phyloP scores from a whole-genome alignment of 2,113 vertebrate genomes.

The Enhydra lutris region DNA sequence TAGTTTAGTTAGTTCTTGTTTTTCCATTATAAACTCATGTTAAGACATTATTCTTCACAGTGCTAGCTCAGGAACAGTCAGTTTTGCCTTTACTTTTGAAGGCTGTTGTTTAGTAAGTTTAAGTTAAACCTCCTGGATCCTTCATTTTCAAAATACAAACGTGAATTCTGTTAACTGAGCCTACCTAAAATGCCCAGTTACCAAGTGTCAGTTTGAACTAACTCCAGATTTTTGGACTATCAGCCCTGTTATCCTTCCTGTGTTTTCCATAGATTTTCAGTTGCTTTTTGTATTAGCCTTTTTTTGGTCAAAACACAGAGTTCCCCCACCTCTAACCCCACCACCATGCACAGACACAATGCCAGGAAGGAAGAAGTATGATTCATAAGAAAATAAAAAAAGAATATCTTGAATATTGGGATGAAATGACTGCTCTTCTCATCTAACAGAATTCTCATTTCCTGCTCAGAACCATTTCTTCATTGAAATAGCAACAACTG shows the following conservation, averaged over 20 bases:
- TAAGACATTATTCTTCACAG: not conserved
- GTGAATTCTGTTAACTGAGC: not conserved
- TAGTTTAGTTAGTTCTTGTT: not conserved
- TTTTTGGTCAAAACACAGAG: not conserved
- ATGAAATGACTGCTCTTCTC: conserved; percentile 4
- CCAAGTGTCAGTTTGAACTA: not conserved
- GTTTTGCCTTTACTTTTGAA: conserved; percentile 14
- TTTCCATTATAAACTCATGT: not conserved
- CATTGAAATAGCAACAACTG: not conserved
- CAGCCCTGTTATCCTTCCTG: not conserved
- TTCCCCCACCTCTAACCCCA: no score
- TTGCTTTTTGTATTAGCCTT: not conserved
- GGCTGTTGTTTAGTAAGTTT: not conserved
- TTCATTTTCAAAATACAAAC: conserved; percentile 14
- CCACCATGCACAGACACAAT: not conserved
- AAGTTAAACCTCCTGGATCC: not conserved
- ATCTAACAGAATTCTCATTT: conserved; percentile 47
- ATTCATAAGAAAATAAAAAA: conserved; percentile 45
- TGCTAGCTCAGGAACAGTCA: not conserved
- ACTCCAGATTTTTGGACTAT: not conserved
- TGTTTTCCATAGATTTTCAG: not conserved
- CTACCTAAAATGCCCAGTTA: not conserved
- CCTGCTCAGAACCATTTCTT: conserved; percentile 30
- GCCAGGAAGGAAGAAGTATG: conserved; percentile 26
- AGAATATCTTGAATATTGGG: not conserved